Evolutionary conservation across 2,113 vertebrate genomes (phyloP), one percentile per base, ranked within the genome.

Genomic region (Corythoichthys intestinalis): DNA sequence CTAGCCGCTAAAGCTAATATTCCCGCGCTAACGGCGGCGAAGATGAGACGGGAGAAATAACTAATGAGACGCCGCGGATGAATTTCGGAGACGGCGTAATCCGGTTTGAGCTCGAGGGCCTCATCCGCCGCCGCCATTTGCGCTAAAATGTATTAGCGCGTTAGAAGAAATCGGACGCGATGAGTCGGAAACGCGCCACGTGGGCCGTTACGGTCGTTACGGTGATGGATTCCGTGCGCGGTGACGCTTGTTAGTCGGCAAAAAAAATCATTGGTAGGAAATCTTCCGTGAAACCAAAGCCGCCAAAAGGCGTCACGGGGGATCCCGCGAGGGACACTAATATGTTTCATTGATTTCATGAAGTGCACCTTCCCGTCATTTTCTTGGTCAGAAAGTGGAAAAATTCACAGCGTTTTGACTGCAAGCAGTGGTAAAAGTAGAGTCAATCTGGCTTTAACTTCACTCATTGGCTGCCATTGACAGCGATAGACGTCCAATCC

Each of bases 111-210:
- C 75, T 65, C n/a, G 46, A 70, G 71, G 85, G 85, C 74, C 83
- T 81, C 85, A 85, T 89, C 85, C 81, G 57, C 75, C 62, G 70
- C 67, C 54, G 69, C 72, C 88, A 87, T 88, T 87, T 87, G 74
- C 82, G 44, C 82, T 39, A 75, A 89, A 86, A 89, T 63, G 57
- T 87, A 89, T 90, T 89, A 84, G 84, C 84, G 83, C 89, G 87
- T 89, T 90, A 88, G 85, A 80, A 66, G 38, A 81, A 88, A 87
- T 84, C 84, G 85, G 81, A 66, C 59, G 82, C 85, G 82, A 90
- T 87, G 85, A 79, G 86, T 87, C 83, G 77, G 79, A 80, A 78
- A 74, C 82, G 83, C 70, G 82, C 87, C 87, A 87, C 89, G 82
- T 77, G 79, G 80, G 75, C 76, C 78, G 68, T 72, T 73, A 77